Conservation (phyloP, 2,888 invertebrate genomes). For the Drosophila cyrtoloma region DNA sequence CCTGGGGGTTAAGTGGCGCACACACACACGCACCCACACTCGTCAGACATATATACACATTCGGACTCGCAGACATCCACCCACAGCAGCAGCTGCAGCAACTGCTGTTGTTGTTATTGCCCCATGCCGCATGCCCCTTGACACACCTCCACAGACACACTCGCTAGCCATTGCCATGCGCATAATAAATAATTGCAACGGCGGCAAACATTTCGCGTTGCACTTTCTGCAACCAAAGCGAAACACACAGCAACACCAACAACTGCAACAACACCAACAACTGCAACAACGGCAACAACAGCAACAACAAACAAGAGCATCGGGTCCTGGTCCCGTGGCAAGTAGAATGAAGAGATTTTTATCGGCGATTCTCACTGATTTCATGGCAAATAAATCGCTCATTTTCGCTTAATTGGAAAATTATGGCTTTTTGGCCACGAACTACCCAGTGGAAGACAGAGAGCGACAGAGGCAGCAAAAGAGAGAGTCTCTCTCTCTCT, state of each 20-base stretch:
- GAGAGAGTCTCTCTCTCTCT: slow-evolving; percentile 1
- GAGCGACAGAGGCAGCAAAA: not conserved
- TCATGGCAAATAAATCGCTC: slow-evolving; percentile 86
- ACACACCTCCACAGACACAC: slow-evolving; percentile 47
- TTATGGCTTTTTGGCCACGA: slow-evolving; percentile 82
- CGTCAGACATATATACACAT: slow-evolving; percentile 14
- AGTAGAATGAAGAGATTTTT: slow-evolving; percentile 85
- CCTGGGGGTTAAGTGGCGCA: slow-evolving; percentile 74
- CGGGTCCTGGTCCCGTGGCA: slow-evolving; percentile 51
- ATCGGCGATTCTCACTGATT: slow-evolving; percentile 86
- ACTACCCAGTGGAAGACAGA: slow-evolving; percentile 14
- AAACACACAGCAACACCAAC: slow-evolving; percentile 58
- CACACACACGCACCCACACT: slow-evolving; percentile 37
- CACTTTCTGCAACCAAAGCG: slow-evolving; percentile 74
- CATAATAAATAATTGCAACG: slow-evolving; percentile 80
- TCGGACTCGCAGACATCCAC: slow-evolving; percentile 36
- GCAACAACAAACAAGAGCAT: slow-evolving; percentile 26
- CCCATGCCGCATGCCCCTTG: slow-evolving; percentile 38
- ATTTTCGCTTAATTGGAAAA: slow-evolving; percentile 86
- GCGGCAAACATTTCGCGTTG: slow-evolving; percentile 78
- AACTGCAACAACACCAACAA: slow-evolving; percentile 41
- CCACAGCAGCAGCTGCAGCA: slow-evolving; percentile 51
- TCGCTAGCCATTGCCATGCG: slow-evolving; percentile 64
- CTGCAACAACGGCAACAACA: slow-evolving; percentile 32
- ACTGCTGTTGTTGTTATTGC: slow-evolving; percentile 46